Conservation (phyloP, 23 tunicate genomes). For the Styela clava region DNA sequence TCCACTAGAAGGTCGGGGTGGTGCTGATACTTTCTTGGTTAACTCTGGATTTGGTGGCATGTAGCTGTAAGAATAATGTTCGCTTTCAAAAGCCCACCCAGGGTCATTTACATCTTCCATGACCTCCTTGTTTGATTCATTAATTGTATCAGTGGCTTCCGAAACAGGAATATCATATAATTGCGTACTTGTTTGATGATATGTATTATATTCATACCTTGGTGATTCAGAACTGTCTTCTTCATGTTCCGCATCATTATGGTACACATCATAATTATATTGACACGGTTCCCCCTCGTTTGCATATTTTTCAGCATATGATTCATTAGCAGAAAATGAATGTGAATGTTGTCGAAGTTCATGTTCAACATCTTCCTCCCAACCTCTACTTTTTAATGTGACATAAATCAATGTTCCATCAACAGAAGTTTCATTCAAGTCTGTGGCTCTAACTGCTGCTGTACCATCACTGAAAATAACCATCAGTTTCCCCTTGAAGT, state of each 20-base stretch:
- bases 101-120: slow-evolving; percentile 27
- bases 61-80: neutral
- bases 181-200: too few relatives aligned
- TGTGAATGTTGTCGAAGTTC: slow-evolving; percentile 13
- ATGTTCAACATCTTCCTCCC: slow-evolving; percentile 19
- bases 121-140: neutral
- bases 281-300: neutral
- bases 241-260: too few relatives aligned
- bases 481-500: slow-evolving; percentile 25
- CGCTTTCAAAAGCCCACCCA: slow-evolving; percentile 28
- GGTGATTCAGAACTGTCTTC: too few relatives aligned
- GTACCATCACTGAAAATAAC: slow-evolving; percentile 40
- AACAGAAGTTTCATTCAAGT: slow-evolving; percentile 29
- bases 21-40: slow-evolving; percentile 17
- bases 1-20: slow-evolving; percentile 15
- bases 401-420: slow-evolving; percentile 35
- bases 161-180: too few relatives aligned
- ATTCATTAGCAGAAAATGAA: slow-evolving; percentile 7
- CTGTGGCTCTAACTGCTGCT: slow-evolving; percentile 28
- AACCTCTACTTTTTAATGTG: neutral
- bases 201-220: too few relatives aligned
- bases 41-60: neutral
- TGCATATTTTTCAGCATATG: slow-evolving; percentile 5
- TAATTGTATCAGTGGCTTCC: too few relatives aligned
- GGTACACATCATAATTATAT: too few relatives aligned